These are phyloP conservation scores for Drosophila tropicalis DNA, from an alignment of 1,140 invertebrate species.

Conservation along the genomic window DNA sequence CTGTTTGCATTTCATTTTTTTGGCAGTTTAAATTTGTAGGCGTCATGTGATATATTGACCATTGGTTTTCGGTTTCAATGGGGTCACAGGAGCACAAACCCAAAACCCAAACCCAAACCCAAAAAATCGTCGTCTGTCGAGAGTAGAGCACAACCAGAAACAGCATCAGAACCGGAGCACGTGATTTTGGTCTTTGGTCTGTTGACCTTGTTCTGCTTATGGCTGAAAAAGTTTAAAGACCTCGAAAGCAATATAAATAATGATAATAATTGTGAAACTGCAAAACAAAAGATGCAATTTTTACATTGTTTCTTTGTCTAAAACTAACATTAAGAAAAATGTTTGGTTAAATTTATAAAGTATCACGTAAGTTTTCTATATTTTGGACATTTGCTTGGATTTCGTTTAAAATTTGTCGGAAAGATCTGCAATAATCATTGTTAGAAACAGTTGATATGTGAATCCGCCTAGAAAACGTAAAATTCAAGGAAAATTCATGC, in stretches of 20 bases:
- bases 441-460: background rate
- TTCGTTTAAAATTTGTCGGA: too few relatives aligned
- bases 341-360: too few relatives aligned
- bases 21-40: constrained; percentile 77
- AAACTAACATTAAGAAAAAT: too few relatives aligned
- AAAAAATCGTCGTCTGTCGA: background rate
- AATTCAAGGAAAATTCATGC: constrained; percentile 1
- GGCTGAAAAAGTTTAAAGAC: background rate
- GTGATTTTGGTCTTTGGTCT: constrained; percentile 14
- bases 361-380: too few relatives aligned
- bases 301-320: too few relatives aligned
- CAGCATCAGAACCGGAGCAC: background rate
- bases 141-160: background rate
- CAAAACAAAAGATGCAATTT: background rate
- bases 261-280: background rate
- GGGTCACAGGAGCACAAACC: constrained; percentile 1
- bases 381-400: too few relatives aligned
- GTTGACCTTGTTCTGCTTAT: constrained; percentile 64
- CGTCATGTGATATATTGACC: constrained; percentile 73
- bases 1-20: constrained; percentile 78
- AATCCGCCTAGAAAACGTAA: background rate
- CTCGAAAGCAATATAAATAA: background rate
- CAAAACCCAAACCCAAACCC: background rate
- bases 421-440: background rate
- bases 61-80: constrained; percentile 44